Percentiles rank a stretch among this genome's conserved stretches.
phyloP scores from a whole-genome alignment of 2,797 vertebrate species.

The Hirundo rustica region DNA sequence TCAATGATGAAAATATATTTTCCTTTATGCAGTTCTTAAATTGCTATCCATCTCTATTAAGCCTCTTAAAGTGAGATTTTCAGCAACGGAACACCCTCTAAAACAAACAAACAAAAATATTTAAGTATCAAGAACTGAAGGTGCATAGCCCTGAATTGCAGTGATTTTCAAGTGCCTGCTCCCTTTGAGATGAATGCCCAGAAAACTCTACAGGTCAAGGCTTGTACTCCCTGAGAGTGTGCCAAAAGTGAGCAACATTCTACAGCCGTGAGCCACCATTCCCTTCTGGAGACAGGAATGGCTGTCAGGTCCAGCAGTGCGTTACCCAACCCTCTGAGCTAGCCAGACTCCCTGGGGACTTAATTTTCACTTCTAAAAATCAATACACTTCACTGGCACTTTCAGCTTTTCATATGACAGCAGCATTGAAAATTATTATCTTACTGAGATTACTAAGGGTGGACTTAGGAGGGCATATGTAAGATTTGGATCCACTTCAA shows the following conservation, averaged over 20 bases:
- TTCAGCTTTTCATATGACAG: background rate
- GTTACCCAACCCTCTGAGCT: fast-evolving
- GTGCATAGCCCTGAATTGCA: background rate
- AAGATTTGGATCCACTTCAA: background rate
- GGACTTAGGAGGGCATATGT: background rate
- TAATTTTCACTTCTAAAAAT: background rate
- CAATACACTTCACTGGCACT: background rate
- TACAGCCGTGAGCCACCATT: background rate
- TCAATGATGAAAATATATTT: background rate
- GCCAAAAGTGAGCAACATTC: background rate
- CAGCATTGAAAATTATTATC: background rate
- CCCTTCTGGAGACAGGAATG: background rate
- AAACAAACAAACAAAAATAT: background rate
- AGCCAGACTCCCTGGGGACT: background rate
- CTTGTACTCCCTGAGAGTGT: background rate
- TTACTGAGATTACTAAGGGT: background rate
- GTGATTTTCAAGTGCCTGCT: background rate
- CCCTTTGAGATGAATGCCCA: background rate
- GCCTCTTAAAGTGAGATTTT: background rate
- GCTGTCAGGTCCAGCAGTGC: background rate
- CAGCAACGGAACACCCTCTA: background rate
- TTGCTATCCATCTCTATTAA: background rate
- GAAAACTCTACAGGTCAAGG: background rate
- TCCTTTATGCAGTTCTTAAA: background rate
- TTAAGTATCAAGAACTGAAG: background rate